Base-by-base conservation (phyloP, 2,888 invertebrate species). In the Axea sp. region DNA sequence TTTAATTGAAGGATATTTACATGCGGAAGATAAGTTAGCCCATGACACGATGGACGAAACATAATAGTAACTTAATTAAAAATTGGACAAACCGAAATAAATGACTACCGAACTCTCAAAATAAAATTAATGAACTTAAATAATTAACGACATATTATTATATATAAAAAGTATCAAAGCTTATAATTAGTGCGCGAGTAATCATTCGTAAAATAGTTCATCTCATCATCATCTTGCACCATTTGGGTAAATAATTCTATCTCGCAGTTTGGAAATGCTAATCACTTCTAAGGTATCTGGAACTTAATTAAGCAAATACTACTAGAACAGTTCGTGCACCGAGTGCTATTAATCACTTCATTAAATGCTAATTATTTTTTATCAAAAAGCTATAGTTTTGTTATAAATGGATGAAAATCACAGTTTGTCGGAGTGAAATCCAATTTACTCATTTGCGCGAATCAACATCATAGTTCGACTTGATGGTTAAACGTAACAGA, bases 401-500 rank as follows among this genome's bases (percentile, higher is more conserved):
- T n/a, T n/a, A n/a, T 8, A 24, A 41, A 39, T 15, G 45, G 30
- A 39, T 22, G 26, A 37, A 49, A 35, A 45, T 59, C 35, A 24
- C 30, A 30, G 53, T 39, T 55, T 12, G 19, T 30, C 41, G 19
- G 30, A 0, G 19, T 11, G 33, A 7, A 35, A 28, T 43, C 73
- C 31, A 47, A 47, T 55, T 45, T 57, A 31, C 26, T 12, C 37
- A 31, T 53, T 45, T 59, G 41, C 22, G 33, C 59, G 45, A 57
- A 57, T 39, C 26, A 37, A 37, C 35, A 6, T 24, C 22, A 57
- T 37, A 51, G 22, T 24, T 9, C 17, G 43, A 19, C 24, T 51
- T 35, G 37, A 65, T 55, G 65, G 53, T 12, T 49, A 62, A 71
- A 41, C 53, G 51, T 39, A 57, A 53, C 41, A 53, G 7, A 78